Evolutionary conservation across 1,140 invertebrate genomes (phyloP), one percentile per base, ranked within the genome.

Genomic region (Bicyclus anynana): DNA sequence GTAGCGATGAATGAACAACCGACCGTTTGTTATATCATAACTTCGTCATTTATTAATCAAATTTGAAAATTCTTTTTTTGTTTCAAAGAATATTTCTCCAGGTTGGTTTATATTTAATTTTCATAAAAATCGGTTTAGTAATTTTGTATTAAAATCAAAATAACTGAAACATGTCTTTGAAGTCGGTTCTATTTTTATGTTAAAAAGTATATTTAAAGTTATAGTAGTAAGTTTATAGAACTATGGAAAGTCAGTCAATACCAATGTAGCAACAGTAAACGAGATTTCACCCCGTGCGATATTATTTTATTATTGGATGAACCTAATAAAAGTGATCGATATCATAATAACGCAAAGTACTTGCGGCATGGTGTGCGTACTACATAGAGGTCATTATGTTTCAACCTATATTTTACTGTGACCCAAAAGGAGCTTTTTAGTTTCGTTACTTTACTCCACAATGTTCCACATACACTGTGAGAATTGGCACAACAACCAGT

Each of bases 301-400:
- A 40, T 40, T 5, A 40, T 40, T 40, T 40, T 4, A 40, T 40
- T 40, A 40, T 40, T 40, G 37, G 37, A 40, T 40, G 5, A 40
- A 40, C 37, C 29, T 33, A 33, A 33, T 33, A 33, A 33, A 7
- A 33, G 37, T 14, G 17, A 40, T 40, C 37, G 37, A 40, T 40
- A 40, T 17, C 37, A 40, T 17, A 40, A 40, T 40, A 40, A 40
- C 37, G 37, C 17, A 40, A 40, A 5, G 10, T 40, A 40, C 13
- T 9, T 40, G 37, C 37, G 3, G 29, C 10, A 33, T 33, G 10
- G 27, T 29, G 27, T 29, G 29, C 10, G 4, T 37, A 5, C 16
- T 40, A 40, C 13, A 17, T 9, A 40, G 37, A 40, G 17, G 37
- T 40, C 16, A 40, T 40, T 40, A 40, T 40, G 37, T 40, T n/a